Base-by-base conservation (phyloP, 2,797 vertebrate species). In the Tapera naevia region DNA sequence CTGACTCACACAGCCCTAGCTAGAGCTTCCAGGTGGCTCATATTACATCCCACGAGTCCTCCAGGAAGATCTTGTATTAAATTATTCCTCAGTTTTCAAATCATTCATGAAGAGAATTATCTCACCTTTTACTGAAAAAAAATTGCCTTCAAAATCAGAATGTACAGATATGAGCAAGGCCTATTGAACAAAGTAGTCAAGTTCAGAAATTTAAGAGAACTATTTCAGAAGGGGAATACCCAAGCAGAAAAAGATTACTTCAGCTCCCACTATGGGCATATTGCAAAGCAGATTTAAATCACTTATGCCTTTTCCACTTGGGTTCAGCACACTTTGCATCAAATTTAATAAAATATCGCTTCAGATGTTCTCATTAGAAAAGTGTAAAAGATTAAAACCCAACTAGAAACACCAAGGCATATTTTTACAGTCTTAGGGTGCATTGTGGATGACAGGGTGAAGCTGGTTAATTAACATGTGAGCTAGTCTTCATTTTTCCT, bases 101-200 rank as follows among this genome's bases (percentile, higher is more conserved):
- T 30, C 17, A n/a, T 1, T 73, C 37, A 8, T 84, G 18, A 76
- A 79, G 8, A 89, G 21, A 89, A 50, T 79, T 58, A 50, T 23
- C 28, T 78, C 35, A 11, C 24, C 25, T 87, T 71, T 82, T 54
- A 61, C 35, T n/a, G 41, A 41, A 69, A 87, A 58, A 86, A 27
- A 23, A 41, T 41, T 14, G 24, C n/a, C 48, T 64, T 85, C 66
- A 80, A 82, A 87, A 50, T 74, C 33, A 43, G 67, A 76, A 46
- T 0, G 0, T 10, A 11, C 11, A 5, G 1, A 0, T 76, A n/a
- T 28, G 28, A 67, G 25, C 37, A 14, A 73, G 33, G 17, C 24
- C 27, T 67, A 10, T 0, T 27, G 67, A 73, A 41, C 33, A 72
- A 50, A 72, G 50, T 2, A 70, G 41, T 27, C 43, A 35, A 54